Evolutionary conservation across 2,113 vertebrate species (phyloP), one percentile per base, ranked within the genome.

Genomic region (Orientallactaga bullata): DNA sequence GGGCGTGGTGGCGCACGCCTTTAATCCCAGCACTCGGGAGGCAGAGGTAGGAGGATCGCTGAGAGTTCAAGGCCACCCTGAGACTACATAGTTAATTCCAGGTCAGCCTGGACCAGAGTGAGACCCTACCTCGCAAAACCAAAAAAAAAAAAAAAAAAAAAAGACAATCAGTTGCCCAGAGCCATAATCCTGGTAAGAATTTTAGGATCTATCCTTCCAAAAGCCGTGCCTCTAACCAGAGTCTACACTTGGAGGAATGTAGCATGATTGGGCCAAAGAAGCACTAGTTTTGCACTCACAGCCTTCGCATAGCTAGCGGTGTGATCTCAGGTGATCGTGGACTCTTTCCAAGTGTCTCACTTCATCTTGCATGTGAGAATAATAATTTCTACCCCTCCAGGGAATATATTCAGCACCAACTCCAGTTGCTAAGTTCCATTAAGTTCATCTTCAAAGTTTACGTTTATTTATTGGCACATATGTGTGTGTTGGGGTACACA

Each of bases 261-360:
- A 73, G 28, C 30, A 39, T n/a, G 21, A 0, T 3, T 11, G 9
- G n/a, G 6, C 16, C 39, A 47, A 21, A 66, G 10, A n/a, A 37
- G 51, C 17, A 5, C 16, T 5, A 79, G 58, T 26, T 88, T 37
- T 37, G 78, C 13, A 4, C 24, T 73, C 78, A 30, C 21, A 92
- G 42, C 82, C 47, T 17, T n/a, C n/a, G 11, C 58, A 18, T 13
- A 9, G 21, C 28, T 1, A 20, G 10, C 15, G 61, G 4, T 15
- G 9, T 11, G 13, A 11, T 4, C 35, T 6, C 2, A 0, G 30
- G 23, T 63, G n/a, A n/a, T 12, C 3, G 21, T 8, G n/a, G 11
- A 28, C 32, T 18, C n/a, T 77, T 69, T 15, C 35, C 21, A 35
- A 65, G 82, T 7, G 80, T 20, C 12, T 60, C 61, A 61, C 77